These are phyloP conservation scores for Aradophagus sp. DNA, from an alignment of 1,140 invertebrate genomes.

Conservation along the genomic window DNA sequence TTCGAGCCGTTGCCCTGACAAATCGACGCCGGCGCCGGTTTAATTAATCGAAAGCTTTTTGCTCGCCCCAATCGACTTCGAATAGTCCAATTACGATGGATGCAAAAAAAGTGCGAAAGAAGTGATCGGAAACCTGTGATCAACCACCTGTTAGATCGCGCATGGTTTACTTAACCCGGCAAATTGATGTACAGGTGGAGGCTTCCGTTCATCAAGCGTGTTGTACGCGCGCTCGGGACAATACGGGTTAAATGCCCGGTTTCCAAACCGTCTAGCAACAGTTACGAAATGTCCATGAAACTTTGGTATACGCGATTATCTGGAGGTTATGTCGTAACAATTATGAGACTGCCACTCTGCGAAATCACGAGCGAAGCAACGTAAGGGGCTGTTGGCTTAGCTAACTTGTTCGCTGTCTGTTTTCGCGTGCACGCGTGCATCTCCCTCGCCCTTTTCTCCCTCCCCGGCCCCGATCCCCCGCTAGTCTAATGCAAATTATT, in stretches of 20 bases:
- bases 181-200: slow-evolving; percentile 56
- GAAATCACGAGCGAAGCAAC: slow-evolving; percentile 55
- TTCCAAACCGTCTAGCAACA: slow-evolving; percentile 71
- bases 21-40: too few relatives aligned
- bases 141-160: slow-evolving; percentile 57
- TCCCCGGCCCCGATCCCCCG: slow-evolving; percentile 58
- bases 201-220: slow-evolving; percentile 46
- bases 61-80: slow-evolving; percentile 11
- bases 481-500: slow-evolving; percentile 67
- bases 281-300: slow-evolving; percentile 71
- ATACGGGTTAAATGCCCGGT: slow-evolving; percentile 74
- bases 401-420: slow-evolving; percentile 70
- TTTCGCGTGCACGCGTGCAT: slow-evolving; percentile 60
- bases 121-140: slow-evolving; percentile 49
- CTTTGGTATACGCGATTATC: slow-evolving; percentile 74
- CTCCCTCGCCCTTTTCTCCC: slow-evolving; percentile 56
- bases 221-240: slow-evolving; percentile 64
- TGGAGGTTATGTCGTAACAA: slow-evolving; percentile 74
- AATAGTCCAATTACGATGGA: slow-evolving; percentile 34
- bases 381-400: slow-evolving; percentile 48
- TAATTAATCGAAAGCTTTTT: slow-evolving; percentile 28
- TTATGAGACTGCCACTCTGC: slow-evolving; percentile 72
- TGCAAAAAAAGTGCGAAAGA: slow-evolving; percentile 25
- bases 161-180: slow-evolving; percentile 51
- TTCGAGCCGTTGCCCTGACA: too few relatives aligned